A percentile compares a stretch with the other conserved stretches of the same genome.
phyloP scores from a whole-genome alignment of 2,113 vertebrate genomes.

The Grallaria varia region DNA sequence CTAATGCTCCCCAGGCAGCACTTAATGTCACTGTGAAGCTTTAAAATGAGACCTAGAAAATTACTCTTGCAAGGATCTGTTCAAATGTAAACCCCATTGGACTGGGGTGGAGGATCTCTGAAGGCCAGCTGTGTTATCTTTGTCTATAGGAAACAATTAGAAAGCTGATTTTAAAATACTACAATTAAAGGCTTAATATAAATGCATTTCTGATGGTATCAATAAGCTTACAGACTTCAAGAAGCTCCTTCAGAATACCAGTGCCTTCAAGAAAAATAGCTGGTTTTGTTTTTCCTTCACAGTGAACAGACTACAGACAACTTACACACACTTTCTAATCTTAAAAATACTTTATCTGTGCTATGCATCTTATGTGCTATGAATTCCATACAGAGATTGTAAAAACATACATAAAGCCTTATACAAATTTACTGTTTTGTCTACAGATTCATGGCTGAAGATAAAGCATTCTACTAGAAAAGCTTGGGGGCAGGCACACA shows the following conservation, averaged over 20 bases:
- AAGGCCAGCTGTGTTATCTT: not conserved
- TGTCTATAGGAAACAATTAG: not conserved
- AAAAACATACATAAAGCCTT: not conserved
- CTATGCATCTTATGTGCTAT: not conserved
- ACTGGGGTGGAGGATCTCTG: not conserved
- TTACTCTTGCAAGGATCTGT: not conserved
- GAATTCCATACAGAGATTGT: not conserved
- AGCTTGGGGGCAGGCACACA: not conserved
- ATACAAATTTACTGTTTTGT: not conserved
- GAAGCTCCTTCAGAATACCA: not conserved
- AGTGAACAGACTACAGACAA: not conserved
- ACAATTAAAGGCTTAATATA: slow-evolving; percentile 14
- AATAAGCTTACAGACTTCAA: not conserved
- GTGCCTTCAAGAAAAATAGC: not conserved
- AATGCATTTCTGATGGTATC: not conserved
- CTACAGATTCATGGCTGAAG: not conserved
- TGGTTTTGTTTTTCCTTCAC: not conserved
- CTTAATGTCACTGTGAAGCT: not conserved
- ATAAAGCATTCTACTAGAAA: not conserved
- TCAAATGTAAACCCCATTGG: not conserved
- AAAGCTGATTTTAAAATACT: slow-evolving; percentile 8
- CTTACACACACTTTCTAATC: not conserved
- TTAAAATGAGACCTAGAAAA: slow-evolving; percentile 14
- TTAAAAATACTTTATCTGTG: not conserved
- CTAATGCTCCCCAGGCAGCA: not conserved